Percentiles rank a stretch among this genome's conserved stretches.
Conservation (phyloP, 2,888 invertebrate species). For the Ptilodon capucinus region DNA sequence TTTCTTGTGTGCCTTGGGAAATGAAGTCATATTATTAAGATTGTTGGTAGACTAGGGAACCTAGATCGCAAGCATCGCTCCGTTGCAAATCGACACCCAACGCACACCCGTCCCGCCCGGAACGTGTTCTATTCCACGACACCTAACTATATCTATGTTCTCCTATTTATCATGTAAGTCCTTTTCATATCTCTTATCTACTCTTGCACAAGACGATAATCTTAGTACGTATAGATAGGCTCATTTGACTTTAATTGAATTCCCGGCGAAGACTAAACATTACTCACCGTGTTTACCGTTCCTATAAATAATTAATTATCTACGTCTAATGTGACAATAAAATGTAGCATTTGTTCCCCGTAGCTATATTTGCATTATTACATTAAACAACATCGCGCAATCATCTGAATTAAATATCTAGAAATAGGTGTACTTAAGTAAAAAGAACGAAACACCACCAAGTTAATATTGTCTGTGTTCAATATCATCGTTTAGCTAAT, state of each 20-base stretch:
- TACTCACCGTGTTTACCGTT: background rate
- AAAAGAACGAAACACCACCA: constrained; percentile 66
- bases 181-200: constrained; percentile 50
- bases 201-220: constrained; percentile 52
- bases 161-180: constrained; percentile 37
- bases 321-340: constrained; percentile 59
- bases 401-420: constrained; percentile 22
- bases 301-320: constrained; percentile 12
- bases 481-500: constrained; percentile 43
- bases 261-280: background rate
- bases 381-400: constrained; percentile 19
- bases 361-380: constrained; percentile 12
- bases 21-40: too few species aligned
- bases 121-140: constrained; percentile 82
- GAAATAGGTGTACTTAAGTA: constrained; percentile 29
- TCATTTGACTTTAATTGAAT: constrained; percentile 7
- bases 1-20: too few species aligned
- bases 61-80: constrained; percentile 31
- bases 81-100: constrained; percentile 56
- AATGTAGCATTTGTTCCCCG: constrained; percentile 37
- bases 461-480: constrained; percentile 72
- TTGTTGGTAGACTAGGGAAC: constrained; percentile 2
- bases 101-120: constrained; percentile 78
- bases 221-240: constrained; percentile 26
- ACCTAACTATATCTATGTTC: constrained; percentile 46